Conservation (phyloP, 1,140 invertebrate species). For the Ylistrum balloti region DNA sequence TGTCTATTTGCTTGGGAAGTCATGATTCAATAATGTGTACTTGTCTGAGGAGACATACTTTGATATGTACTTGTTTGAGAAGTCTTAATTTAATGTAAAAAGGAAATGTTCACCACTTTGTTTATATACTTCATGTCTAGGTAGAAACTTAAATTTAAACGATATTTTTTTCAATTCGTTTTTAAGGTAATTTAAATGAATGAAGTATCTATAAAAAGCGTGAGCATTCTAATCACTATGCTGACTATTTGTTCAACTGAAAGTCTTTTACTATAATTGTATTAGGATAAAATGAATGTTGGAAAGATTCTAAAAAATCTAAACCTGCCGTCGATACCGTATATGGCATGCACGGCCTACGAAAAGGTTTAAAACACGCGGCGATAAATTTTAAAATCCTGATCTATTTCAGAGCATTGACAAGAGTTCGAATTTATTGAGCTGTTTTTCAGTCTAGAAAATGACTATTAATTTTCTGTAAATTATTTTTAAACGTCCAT, state of each 20-base stretch:
- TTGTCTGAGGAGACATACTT: no score
- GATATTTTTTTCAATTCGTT: background rate
- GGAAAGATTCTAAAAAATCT: background rate
- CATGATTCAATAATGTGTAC: no score
- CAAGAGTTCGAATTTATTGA: slow-evolving; percentile 15
- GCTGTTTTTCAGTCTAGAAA: slow-evolving; percentile 29
- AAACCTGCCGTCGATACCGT: background rate
- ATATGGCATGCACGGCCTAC: background rate
- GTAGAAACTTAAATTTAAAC: no score
- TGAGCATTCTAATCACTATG: background rate
- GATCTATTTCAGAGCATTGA: background rate
- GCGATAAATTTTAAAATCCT: background rate
- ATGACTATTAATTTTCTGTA: slow-evolving; percentile 28
- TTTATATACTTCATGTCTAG: no score
- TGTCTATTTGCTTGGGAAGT: no score
- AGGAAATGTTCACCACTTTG: no score
- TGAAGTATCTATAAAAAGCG: background rate
- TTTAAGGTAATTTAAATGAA: background rate
- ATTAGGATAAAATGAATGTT: slow-evolving; percentile 25
- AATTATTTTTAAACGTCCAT: slow-evolving; percentile 32
- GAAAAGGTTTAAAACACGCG: background rate
- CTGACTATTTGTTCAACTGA: background rate
- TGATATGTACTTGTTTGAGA: no score
- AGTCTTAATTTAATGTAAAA: no score
- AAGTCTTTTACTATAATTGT: background rate